phyloP scores from a whole-genome alignment of 2,113 vertebrate species.

The Thryonomys swinderianus region DNA sequence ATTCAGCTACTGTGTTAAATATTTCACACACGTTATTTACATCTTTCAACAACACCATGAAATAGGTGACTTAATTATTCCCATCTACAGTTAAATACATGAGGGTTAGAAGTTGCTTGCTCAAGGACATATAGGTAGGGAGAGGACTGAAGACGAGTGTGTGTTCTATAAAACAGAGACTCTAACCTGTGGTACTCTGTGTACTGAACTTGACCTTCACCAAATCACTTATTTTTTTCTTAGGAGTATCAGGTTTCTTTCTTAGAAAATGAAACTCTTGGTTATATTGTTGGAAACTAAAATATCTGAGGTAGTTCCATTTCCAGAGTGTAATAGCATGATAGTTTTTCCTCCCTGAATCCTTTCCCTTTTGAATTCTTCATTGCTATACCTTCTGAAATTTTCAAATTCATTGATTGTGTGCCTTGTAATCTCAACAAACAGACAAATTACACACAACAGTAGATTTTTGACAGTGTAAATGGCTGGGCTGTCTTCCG shows the following conservation, averaged over 20 bases:
- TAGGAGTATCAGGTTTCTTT: neutral
- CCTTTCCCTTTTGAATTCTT: neutral
- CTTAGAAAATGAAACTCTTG: conserved; percentile 13
- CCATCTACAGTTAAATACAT: neutral
- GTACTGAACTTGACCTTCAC: neutral
- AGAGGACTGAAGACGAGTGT: neutral
- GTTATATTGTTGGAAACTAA: neutral
- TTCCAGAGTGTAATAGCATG: neutral
- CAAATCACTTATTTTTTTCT: neutral
- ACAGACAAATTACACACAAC: neutral
- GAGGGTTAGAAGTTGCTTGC: neutral
- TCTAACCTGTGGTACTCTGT: neutral
- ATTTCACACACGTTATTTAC: neutral
- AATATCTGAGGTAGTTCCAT: neutral
- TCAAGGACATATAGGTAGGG: neutral
- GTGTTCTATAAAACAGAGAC: neutral
- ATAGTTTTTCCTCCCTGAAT: neutral
- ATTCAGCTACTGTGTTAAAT: neutral
- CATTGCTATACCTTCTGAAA: neutral
- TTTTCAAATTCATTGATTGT: neutral
- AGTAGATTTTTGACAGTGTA: neutral
- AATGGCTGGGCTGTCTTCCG: neutral
- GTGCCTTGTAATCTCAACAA: neutral
- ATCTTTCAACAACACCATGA: neutral
- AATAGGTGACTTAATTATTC: neutral